Evolutionary conservation across 2,113 vertebrate genomes (phyloP), one percentile per base, ranked within the genome.

Genomic region (Telmatochromis sp.): DNA sequence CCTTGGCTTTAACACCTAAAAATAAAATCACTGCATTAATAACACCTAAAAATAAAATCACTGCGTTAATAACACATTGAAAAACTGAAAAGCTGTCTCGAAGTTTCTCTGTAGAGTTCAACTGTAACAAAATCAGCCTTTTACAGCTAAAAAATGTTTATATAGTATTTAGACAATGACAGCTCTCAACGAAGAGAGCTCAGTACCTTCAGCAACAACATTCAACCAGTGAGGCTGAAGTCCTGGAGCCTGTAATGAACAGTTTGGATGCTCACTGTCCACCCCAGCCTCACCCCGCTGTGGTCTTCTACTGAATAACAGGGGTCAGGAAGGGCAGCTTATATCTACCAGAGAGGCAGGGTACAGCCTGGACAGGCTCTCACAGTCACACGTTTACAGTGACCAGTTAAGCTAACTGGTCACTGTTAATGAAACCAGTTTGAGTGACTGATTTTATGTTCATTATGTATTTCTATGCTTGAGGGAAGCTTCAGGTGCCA

Each of bases 1-100:
- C 96, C 31, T 98, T 99, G 1, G 97, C 96, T 0, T 97, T 96
- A 26, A 96, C 93, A 6, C 95, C 98, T 99, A 96, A 9, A 55
- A 40, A 57, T n/a, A 73, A 53, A 83, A 37, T 2, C 11, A 0
- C 1, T 14, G 35, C 65, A 0, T 19, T 13, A n/a, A 19, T 63
- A 10, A 9, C 3, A 6, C 95, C 98, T 99, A 96, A 9, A 55
- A 40, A 57, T n/a, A 73, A 53, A 83, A 37, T 2, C 11, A 0
- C 1, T 14, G 35, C 65, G 0, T 19, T 13, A n/a, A 19, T 63
- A 10, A 9, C 3, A 21, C 21, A 21, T 21, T 21, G 21, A 21
- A 21, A 21, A 21, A 21, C 21, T 21, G 21, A 21, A 21, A 21
- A 21, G 21, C 21, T 21, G 21, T 21, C 21, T 21, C 4, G 4